phyloP scores from a whole-genome alignment of 2,888 invertebrate genomes.

The Eristalinus aeneus region DNA sequence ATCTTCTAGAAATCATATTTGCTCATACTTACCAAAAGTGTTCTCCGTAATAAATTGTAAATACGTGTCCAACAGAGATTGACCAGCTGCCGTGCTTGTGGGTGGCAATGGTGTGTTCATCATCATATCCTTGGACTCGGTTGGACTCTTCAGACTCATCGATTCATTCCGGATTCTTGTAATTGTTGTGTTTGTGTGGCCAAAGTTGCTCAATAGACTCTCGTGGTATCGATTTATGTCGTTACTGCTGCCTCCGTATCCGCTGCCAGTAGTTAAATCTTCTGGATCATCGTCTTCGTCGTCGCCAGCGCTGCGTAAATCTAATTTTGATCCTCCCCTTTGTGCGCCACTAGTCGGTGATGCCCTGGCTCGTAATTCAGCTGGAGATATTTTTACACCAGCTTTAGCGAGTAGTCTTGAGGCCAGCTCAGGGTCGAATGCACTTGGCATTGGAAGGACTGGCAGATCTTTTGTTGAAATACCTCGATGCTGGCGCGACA shows the following conservation, averaged over 20 bases:
- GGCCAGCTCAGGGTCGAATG: constrained; percentile 94
- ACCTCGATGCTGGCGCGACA: constrained; percentile 95
- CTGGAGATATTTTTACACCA: constrained; percentile 92
- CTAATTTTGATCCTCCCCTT: constrained; percentile 82
- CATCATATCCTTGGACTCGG: constrained; percentile 83
- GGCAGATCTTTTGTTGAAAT: constrained; percentile 96
- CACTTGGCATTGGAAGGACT: constrained; percentile 94
- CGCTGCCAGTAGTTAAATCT: constrained; percentile 86
- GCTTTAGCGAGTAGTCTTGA: constrained; percentile 92
- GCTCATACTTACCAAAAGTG: constrained; percentile 83
- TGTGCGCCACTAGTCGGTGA: constrained; percentile 89
- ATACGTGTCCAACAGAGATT: constrained; percentile 92
- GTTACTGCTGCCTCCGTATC: constrained; percentile 73
- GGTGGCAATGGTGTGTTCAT: constrained; percentile 85
- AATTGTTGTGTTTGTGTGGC: constrained; percentile 84
- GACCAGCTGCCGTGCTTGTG: constrained; percentile 85
- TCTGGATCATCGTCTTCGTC: constrained; percentile 87
- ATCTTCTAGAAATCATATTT: not conserved
- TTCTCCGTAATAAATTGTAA: constrained; percentile 94
- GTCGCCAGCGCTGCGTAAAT: constrained; percentile 86
- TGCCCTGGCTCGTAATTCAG: constrained; percentile 90
- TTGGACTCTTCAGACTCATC: constrained; percentile 75
- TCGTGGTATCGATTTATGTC: constrained; percentile 79
- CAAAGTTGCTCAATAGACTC: constrained; percentile 79
- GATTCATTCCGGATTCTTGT: constrained; percentile 85